These are phyloP conservation scores for Drosophila paracracens DNA, from an alignment of 2,888 invertebrate genomes.

Conservation along the genomic window DNA sequence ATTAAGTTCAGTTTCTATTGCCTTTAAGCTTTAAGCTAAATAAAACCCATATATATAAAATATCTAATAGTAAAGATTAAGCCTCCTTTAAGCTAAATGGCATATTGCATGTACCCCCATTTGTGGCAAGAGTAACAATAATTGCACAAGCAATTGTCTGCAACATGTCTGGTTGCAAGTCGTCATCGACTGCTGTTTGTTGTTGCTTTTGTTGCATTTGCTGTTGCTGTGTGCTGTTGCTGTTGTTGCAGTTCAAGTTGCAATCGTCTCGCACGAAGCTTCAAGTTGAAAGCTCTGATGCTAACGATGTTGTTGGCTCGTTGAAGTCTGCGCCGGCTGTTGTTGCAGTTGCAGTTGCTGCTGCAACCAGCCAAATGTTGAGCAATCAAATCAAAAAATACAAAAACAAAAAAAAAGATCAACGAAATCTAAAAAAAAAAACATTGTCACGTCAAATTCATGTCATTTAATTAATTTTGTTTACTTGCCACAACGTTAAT, in stretches of 20 bases:
- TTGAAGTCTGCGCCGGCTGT: conserved; percentile 43
- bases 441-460: conserved; percentile 82
- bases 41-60: not conserved
- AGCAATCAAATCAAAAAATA: conserved; percentile 73
- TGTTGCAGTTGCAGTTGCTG: conserved; percentile 26
- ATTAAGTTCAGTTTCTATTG: rapidly evolving
- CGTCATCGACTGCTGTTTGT: conserved; percentile 44
- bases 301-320: conserved; percentile 71
- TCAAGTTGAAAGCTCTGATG: conserved; percentile 45
- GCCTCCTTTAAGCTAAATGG: not conserved
- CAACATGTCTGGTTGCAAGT: conserved; percentile 70
- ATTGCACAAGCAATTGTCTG: conserved; percentile 74
- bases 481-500: conserved; percentile 75
- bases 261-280: conserved; percentile 60
- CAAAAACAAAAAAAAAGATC: conserved; percentile 37
- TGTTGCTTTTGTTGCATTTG: conserved; percentile 11
- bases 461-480: conserved; percentile 81
- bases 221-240: conserved; percentile 1
- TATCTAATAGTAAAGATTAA: not conserved
- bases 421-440: conserved; percentile 50
- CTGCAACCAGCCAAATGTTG: conserved; percentile 60
- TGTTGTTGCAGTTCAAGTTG: conserved; percentile 28
- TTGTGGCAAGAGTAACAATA: conserved; percentile 39
- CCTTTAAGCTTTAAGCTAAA: not conserved
- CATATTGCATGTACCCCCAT: conserved; percentile 17